Conservation (phyloP, 2,888 invertebrate genomes). For the Lithodes maja region DNA sequence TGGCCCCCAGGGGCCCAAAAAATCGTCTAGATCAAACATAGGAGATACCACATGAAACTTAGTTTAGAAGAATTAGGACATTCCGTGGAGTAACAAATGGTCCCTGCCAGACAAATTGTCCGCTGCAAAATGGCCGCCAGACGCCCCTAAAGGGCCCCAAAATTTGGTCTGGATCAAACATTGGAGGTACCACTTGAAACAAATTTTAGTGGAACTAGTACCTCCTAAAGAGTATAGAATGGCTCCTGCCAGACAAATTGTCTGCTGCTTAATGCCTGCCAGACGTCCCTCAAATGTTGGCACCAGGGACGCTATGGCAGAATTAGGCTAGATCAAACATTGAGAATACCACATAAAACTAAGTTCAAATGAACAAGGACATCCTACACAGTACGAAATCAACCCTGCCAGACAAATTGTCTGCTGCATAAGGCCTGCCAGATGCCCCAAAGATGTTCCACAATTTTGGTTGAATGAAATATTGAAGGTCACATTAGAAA, state of each 20-base stretch:
- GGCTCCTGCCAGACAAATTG: constrained; percentile 8
- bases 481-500: neutral
- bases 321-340: constrained; percentile 16
- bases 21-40: constrained; percentile 4
- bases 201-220: neutral
- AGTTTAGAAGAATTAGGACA: neutral
- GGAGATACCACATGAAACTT: constrained; percentile 18
- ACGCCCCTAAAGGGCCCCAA: neutral
- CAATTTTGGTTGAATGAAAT: neutral
- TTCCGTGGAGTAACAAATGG: neutral
- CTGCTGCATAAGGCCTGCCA: neutral
- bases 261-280: neutral
- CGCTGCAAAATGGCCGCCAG: constrained; percentile 9
- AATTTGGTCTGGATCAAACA: neutral
- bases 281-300: constrained; percentile 7
- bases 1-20: constrained; percentile 1
- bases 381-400: neutral
- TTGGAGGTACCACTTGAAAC: constrained; percentile 9
- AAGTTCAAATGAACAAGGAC: neutral
- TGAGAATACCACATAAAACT: neutral
- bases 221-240: neutral
- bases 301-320: neutral
- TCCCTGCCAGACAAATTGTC: constrained; percentile 5
- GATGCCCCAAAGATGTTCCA: too few relatives aligned
- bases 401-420: constrained; percentile 6